Conservation (phyloP, 2,797 vertebrate genomes). For the Lagothrix lagotricha region DNA sequence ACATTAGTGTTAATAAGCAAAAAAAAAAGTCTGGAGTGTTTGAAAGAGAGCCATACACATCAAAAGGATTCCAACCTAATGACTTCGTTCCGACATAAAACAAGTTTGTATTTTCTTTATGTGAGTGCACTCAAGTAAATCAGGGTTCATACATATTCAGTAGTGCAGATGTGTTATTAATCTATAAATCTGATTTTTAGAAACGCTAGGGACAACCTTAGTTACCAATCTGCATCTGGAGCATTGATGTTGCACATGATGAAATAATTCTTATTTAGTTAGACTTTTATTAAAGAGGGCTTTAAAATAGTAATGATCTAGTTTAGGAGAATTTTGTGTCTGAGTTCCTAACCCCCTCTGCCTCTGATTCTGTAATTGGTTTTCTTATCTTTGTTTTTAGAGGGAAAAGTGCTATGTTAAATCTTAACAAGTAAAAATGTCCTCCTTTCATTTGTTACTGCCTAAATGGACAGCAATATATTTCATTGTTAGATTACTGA, state of each 20-base stretch:
- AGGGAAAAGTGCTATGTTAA: not conserved
- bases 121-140: not conserved
- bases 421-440: constrained; percentile 27
- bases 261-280: constrained; percentile 20
- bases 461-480: not conserved
- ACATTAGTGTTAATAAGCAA: constrained; percentile 28
- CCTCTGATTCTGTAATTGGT: not conserved
- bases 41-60: not conserved
- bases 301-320: constrained; percentile 38
- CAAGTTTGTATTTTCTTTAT: constrained; percentile 23
- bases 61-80: not conserved
- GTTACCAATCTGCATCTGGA: not conserved
- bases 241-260: constrained; percentile 24
- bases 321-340: constrained; percentile 29
- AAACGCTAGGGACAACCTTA: constrained; percentile 14
- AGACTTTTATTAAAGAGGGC: not conserved
- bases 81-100: not conserved
- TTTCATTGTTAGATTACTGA: not conserved
- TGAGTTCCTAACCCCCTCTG: not conserved
- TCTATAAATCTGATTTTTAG: constrained; percentile 6
- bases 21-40: not conserved
- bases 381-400: constrained; percentile 54
- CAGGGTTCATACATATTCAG: not conserved
- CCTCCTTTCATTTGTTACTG: constrained; percentile 6
- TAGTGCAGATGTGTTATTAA: not conserved